Evolutionary conservation across 2,113 vertebrate genomes (phyloP).

Genomic region (Mohoua ochrocephala): DNA sequence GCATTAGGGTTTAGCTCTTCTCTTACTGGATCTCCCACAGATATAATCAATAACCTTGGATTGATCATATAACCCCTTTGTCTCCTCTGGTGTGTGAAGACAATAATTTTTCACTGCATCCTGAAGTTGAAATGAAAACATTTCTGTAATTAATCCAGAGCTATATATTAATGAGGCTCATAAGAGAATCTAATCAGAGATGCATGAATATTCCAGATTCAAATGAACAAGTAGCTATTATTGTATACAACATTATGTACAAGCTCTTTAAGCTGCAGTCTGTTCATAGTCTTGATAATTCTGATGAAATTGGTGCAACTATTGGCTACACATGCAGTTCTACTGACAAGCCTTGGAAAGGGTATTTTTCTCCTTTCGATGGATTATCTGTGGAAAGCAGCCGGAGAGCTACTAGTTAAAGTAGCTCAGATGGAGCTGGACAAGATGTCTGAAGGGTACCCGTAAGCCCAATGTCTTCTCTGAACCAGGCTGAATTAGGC

Average conservation of each 20-base stretch:
- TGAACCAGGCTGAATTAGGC: neutral
- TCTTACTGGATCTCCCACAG: neutral
- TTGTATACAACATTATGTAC: neutral
- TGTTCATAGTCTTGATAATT: neutral
- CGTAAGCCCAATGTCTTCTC: neutral
- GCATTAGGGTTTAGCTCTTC: neutral
- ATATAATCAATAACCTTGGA: neutral
- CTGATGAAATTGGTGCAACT: neutral
- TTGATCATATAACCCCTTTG: neutral
- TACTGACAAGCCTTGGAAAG: neutral
- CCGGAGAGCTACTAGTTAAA: neutral
- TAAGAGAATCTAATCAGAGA: neutral
- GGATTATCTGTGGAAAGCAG: neutral
- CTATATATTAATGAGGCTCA: neutral
- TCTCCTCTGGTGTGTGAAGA: neutral
- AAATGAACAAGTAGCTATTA: neutral
- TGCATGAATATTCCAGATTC: neutral
- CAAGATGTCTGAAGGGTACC: neutral
- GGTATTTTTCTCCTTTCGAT: neutral
- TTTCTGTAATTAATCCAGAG: constrained; percentile 1
- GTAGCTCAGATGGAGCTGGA: neutral
- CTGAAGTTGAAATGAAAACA: neutral
- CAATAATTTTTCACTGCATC: neutral
- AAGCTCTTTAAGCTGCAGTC: neutral
- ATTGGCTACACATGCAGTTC: neutral